Evolutionary conservation across 2,797 vertebrate species (phyloP), one percentile per base, ranked within the genome.

Genomic region (Nyctalus aviator): DNA sequence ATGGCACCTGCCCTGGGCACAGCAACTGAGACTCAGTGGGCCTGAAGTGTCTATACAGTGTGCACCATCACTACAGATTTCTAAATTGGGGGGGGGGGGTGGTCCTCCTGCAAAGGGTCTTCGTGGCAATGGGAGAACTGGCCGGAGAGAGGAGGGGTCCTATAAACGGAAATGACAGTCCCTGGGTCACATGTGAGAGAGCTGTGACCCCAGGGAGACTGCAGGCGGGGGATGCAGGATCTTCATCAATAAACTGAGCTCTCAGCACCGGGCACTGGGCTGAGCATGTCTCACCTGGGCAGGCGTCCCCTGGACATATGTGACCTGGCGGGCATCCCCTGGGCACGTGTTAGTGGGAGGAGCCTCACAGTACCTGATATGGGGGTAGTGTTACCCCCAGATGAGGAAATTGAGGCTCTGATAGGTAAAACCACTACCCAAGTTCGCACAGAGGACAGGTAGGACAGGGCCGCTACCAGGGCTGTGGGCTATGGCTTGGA

Each of bases 401-500:
- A 21, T 6, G 35, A 64, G 30, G 68, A 81, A 27, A 35, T 15
- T 3, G 27, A 69, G 72, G 6, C 32, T 77, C 46, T 18, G 18
- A 27, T 53, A 69, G 41, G 27, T 44, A n/a, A 44, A 35, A 53
- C 8, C 3, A 10, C 21, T 3, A 30, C n/a, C 68, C 53, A 15
- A 37, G 79, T 35, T 27, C 8, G 8, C 14, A 12, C 15, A 25
- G 71, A n/a, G n/a, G 0, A n/a, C 4, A 69, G 50, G 68, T 6
- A 35, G 57, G 25, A 5, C 37, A 1, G 25, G 85, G 27, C n/a
- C 2, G 8, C 1, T 2, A 2, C 27, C 9, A 2, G n/a, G 30
- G 53, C 23, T 27, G 25, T 25, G 1, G 0, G n/a, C 35, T 3
- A 30, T 0, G 0, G 25, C 55, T 37, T 1, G 8, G 55, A 25